These are phyloP conservation scores for Galemys pyrenaicus DNA, from an alignment of 2,113 vertebrate species.

Conservation along the genomic window DNA sequence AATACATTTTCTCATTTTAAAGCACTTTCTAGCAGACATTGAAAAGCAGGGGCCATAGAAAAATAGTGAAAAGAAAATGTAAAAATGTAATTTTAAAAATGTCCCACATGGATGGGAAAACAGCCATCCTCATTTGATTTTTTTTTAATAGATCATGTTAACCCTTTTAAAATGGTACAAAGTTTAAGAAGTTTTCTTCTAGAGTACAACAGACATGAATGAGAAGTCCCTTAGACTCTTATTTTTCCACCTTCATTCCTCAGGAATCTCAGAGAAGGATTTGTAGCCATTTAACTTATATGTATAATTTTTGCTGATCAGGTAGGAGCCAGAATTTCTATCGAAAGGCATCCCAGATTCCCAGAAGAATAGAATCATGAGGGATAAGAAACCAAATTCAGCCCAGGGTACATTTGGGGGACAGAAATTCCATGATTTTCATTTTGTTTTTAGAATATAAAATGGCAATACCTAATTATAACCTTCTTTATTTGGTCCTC, in stretches of 20 bases:
- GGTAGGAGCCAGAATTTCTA: background rate
- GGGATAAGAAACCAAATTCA: background rate
- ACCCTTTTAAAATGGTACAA: background rate
- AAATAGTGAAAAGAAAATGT: background rate
- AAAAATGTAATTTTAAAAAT: background rate
- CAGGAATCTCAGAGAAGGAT: background rate
- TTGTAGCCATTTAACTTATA: background rate
- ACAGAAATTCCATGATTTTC: background rate
- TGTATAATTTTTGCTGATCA: background rate
- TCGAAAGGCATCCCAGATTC: background rate
- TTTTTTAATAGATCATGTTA: background rate
- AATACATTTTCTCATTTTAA: conserved; percentile 25
- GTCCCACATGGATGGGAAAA: background rate
- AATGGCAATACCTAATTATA: background rate
- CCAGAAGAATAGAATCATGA: background rate
- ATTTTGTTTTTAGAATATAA: background rate
- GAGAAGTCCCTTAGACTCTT: background rate
- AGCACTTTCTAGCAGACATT: background rate
- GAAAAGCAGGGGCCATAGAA: background rate
- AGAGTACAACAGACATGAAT: background rate
- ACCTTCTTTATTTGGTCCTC: background rate
- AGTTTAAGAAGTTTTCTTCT: background rate
- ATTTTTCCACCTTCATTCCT: background rate
- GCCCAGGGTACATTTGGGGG: background rate
- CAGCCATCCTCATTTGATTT: background rate